Base-by-base conservation (phyloP, 2,888 invertebrate species). In the Eueremaeus valkanovi region DNA sequence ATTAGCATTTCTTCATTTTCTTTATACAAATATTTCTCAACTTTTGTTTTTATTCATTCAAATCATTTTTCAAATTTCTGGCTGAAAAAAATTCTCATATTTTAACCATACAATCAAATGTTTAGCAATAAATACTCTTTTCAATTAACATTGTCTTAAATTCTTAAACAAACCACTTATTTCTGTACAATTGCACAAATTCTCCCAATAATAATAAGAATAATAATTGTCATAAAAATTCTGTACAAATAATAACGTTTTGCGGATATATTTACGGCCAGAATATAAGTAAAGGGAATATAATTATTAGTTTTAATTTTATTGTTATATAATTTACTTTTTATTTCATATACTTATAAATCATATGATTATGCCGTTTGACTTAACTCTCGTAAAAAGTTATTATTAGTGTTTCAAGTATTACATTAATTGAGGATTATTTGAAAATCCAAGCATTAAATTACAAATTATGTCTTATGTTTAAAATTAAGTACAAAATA, bases 111-210 rank as follows among this genome's bases (percentile, higher is more conserved):
- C 21, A 24, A 18, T 29, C n/a, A 21, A 61, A 29, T 61, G 61
- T 33, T 63, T 31, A 63, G 63, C 33, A 63, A 63, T 63, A 63
- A 63, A 63, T 63, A 63, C 29, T 63, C 63, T 29, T 63, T 63
- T 6, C n/a, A n/a, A 21, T 18, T 63, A 63, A 63, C 31, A 31
- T 63, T n/a, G 27, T 33, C 31, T 31, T 18, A 31, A 33, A 27
- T 27, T 24, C 21, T 24, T 21, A 61, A 29, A 61, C 13, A 61
- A 61, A 29, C 61, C 5, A 13, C 33, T 33, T 33, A 18, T n/a
- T 27, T 31, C 6, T 27, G 8, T 27, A 63, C 16, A 33, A 63
- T 63, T 63, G 63, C 63, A 63, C 63, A 13, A 63, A 63, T 63
- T 63, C 33, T 33, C 33, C 63, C 55, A 55, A 55, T 16, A 24